phyloP scores from a whole-genome alignment of 2,888 invertebrate species.

The Taphrorychus bicolor region DNA sequence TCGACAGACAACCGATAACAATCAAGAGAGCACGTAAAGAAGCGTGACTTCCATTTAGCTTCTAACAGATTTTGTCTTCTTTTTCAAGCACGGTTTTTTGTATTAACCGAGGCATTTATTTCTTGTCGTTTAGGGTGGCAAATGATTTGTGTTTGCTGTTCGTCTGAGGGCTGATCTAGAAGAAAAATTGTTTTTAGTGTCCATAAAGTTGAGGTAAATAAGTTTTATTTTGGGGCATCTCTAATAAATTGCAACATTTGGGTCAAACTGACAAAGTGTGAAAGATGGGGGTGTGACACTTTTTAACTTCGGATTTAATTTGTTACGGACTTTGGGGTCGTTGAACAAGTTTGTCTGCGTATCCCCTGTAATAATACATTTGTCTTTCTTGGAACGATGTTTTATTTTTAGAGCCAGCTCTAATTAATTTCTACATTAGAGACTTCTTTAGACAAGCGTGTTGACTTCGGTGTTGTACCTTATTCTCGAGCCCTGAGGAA shows the following conservation, averaged over 20 bases:
- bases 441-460: no score
- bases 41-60: not conserved
- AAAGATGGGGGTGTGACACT: not conserved
- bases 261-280: not conserved
- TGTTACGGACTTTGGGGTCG: not conserved
- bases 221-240: not conserved
- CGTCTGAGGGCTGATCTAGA: not conserved
- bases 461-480: no score
- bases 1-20: not conserved
- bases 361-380: not conserved
- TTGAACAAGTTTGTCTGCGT: not conserved
- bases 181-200: not conserved
- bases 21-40: not conserved
- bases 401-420: not conserved
- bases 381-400: not conserved
- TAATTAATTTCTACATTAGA: not conserved
- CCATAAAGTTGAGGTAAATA: not conserved
- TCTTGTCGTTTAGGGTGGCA: not conserved
- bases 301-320: conserved; percentile 1
- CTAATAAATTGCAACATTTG: not conserved
- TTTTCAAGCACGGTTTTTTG: not conserved
- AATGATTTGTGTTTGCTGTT: not conserved
- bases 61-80: not conserved
- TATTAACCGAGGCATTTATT: not conserved
- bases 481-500: no score